A percentile compares a stretch with the other conserved stretches of the same genome.
These are phyloP conservation scores for Loris lydekkerianus DNA, from an alignment of 2,797 vertebrate genomes.

Conservation along the genomic window DNA sequence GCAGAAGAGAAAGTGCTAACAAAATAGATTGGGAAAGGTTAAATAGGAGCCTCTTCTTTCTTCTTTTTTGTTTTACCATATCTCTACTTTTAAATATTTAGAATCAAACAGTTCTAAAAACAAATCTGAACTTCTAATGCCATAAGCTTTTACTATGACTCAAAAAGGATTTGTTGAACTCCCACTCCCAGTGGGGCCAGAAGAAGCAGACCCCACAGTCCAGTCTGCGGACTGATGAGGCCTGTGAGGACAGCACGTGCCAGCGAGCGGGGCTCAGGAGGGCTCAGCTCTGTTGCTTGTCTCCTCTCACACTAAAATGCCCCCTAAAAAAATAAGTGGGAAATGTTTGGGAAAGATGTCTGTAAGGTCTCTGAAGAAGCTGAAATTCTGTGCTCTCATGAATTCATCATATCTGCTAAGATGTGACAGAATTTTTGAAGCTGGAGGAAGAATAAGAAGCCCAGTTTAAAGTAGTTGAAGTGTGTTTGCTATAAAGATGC, in stretches of 20 bases:
- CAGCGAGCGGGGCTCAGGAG: neutral
- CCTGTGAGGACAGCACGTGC: neutral
- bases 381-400: slow-evolving; percentile 11
- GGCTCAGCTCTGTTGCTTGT: neutral
- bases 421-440: slow-evolving; percentile 28
- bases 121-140: slow-evolving; percentile 28
- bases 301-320: neutral
- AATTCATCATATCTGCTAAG: slow-evolving; percentile 37
- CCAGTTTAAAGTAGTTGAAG: slow-evolving; percentile 14
- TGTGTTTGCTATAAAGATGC: neutral
- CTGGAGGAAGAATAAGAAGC: slow-evolving; percentile 25
- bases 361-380: neutral
- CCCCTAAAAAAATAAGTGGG: slow-evolving; percentile 53
- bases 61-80: neutral
- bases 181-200: neutral
- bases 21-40: neutral
- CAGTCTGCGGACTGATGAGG: neutral
- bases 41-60: neutral
- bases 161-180: slow-evolving; percentile 3
- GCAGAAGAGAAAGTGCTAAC: slow-evolving; percentile 24
- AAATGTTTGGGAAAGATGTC: slow-evolving; percentile 1
- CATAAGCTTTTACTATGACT: neutral
- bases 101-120: slow-evolving; percentile 39
- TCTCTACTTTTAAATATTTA: slow-evolving; percentile 49
- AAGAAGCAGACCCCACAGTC: slow-evolving; percentile 12